Evolutionary conservation across 2,888 invertebrate genomes (phyloP).

Genomic region (Acanthosoma haemorrhoidale): DNA sequence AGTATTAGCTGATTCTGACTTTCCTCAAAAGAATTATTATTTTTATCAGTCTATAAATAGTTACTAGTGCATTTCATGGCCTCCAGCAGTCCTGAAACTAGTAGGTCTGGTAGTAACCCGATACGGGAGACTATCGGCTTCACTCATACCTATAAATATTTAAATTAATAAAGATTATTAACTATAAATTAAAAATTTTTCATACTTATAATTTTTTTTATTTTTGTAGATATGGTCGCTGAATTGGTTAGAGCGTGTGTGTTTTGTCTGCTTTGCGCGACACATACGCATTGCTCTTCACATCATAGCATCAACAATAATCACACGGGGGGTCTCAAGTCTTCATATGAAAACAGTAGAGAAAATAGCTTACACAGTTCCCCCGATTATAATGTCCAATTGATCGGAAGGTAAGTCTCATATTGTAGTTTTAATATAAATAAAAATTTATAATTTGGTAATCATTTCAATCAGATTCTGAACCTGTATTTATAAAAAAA

Average conservation of each 20-base stretch:
- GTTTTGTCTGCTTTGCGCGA: slow-evolving; percentile 73
- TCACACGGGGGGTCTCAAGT: slow-evolving; percentile 21
- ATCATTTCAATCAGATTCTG: no score
- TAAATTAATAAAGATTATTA: no score
- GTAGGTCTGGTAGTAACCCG: no score
- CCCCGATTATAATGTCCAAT: neutral
- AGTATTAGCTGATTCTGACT: no score
- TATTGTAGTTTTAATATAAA: neutral
- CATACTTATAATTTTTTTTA: neutral
- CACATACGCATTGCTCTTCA: slow-evolving; percentile 68
- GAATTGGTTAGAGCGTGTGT: slow-evolving; percentile 75
- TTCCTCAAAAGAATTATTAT: no score
- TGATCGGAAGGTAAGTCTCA: slow-evolving; percentile 8
- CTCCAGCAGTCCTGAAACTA: no score
- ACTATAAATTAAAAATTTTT: no score
- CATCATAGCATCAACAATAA: slow-evolving; percentile 48
- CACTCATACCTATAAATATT: no score
- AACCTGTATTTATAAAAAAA: no score
- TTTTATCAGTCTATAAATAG: no score
- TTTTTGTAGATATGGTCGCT: slow-evolving; percentile 49
- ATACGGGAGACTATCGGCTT: no score
- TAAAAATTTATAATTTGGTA: neutral
- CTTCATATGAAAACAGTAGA: slow-evolving; percentile 18
- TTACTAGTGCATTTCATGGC: no score
- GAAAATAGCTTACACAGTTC: slow-evolving; percentile 2